Percentiles rank a stretch among this genome's conserved stretches.
Conservation (phyloP, 2,797 vertebrate species). For the Valencia hispanica region DNA sequence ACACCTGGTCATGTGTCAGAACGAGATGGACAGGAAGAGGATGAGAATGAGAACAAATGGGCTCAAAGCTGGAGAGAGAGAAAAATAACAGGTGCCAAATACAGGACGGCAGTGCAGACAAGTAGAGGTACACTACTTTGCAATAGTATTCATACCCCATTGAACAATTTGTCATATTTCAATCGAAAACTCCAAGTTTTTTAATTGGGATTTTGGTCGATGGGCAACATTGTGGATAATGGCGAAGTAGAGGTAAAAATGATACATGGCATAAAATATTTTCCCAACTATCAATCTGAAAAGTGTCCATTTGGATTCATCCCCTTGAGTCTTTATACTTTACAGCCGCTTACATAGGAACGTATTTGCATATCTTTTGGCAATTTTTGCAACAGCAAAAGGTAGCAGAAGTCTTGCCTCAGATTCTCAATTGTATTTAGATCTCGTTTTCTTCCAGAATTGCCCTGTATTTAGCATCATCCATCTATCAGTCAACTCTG, state of each 20-base stretch:
- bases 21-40: conserved; percentile 67
- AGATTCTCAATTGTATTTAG: background rate
- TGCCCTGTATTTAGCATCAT: background rate
- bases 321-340: background rate
- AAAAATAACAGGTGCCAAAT: conserved; percentile 22
- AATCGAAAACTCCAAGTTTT: background rate
- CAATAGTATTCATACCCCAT: background rate
- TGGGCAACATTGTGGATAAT: background rate
- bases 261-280: background rate
- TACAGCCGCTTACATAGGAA: background rate
- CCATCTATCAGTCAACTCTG: background rate
- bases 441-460: background rate
- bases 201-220: background rate
- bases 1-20: conserved; percentile 75
- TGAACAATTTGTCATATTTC: background rate
- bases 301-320: background rate
- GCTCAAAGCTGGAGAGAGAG: conserved; percentile 25
- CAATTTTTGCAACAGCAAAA: background rate
- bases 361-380: background rate
- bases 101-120: conserved; percentile 29
- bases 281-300: background rate
- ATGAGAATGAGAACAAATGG: conserved; percentile 70
- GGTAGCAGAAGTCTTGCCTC: background rate
- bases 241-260: background rate
- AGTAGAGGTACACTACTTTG: background rate